phyloP scores from a whole-genome alignment of 2,888 invertebrate genomes.

The Protophormia terraenovae region DNA sequence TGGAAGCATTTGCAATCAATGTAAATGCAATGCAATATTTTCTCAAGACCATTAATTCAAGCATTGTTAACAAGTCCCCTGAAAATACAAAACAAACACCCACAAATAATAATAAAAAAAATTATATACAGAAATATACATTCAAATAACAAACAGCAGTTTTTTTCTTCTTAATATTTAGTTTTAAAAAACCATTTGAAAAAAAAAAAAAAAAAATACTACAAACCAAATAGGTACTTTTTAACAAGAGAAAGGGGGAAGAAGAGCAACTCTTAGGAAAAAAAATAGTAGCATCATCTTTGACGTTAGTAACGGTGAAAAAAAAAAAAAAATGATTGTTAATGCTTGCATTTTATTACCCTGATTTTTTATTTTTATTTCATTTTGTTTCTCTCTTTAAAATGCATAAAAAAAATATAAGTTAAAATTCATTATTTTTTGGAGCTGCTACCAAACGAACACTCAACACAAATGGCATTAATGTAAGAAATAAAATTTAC shows the following conservation, averaged over 20 bases:
- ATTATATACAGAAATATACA: neutral
- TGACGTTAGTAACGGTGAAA: neutral
- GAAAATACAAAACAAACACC: neutral
- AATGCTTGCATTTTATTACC: constrained; percentile 62
- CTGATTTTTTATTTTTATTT: constrained; percentile 57
- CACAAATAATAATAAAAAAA: neutral
- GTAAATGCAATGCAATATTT: constrained; percentile 61
- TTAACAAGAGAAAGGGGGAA: neutral
- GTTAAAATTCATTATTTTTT: constrained; percentile 40
- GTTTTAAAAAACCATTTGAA: neutral
- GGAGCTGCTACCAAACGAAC: neutral
- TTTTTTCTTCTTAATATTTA: neutral
- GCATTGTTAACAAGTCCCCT: constrained; percentile 53
- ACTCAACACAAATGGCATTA: neutral
- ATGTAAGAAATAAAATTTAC: neutral
- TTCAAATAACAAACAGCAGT: constrained; percentile 5
- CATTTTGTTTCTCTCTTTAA: constrained; percentile 31
- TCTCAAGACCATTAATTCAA: constrained; percentile 62
- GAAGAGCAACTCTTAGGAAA: neutral
- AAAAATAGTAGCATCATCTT: constrained; percentile 3
- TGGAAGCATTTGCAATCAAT: constrained; percentile 50
- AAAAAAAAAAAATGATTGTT: constrained; percentile 21
- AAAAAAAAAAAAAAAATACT: neutral
- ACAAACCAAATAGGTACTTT: no score
- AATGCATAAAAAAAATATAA: constrained; percentile 16